Conservation (phyloP, 2,888 invertebrate species). For the Andrena fulva region DNA sequence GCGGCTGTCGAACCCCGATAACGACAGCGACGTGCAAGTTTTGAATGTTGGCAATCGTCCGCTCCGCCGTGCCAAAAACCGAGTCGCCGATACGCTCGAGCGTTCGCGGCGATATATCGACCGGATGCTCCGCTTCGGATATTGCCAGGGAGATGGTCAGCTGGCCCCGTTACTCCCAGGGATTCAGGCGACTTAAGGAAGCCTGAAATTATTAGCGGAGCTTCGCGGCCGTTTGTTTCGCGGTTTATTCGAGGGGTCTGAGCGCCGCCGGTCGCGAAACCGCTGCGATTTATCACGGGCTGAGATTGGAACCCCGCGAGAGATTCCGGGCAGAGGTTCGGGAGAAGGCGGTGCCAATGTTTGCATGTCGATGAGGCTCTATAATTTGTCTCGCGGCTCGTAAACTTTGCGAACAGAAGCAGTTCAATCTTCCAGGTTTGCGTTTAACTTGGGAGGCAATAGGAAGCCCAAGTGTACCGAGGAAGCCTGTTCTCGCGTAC, state of each 20-base stretch:
- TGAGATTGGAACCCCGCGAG: too few relatives aligned
- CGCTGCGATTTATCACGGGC: not conserved
- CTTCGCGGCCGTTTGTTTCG: conserved; percentile 6
- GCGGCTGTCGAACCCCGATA: conserved; percentile 49
- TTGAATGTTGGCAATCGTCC: conserved; percentile 54
- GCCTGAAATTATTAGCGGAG: conserved; percentile 1
- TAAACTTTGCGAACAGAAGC: too few relatives aligned
- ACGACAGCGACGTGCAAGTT: conserved; percentile 37
- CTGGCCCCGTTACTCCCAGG: not conserved
- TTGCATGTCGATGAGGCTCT: too few relatives aligned
- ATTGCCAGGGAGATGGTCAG: not conserved
- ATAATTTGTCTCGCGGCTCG: too few relatives aligned
- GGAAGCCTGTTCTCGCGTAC: too few relatives aligned
- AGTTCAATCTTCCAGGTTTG: too few relatives aligned
- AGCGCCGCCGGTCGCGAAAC: not conserved
- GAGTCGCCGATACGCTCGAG: conserved; percentile 20
- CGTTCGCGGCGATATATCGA: conserved; percentile 38
- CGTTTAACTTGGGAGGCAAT: too few relatives aligned
- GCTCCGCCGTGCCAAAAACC: conserved; percentile 53
- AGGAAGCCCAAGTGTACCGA: too few relatives aligned
- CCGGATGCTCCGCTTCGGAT: not conserved
- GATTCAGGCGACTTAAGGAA: conserved; percentile 27
- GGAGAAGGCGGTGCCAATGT: too few relatives aligned
- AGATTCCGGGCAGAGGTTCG: too few relatives aligned
- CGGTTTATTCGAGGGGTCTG: conserved; percentile 6